Evolutionary conservation across 2,113 vertebrate species (phyloP).

Genomic region (Myiagra hebetior): DNA sequence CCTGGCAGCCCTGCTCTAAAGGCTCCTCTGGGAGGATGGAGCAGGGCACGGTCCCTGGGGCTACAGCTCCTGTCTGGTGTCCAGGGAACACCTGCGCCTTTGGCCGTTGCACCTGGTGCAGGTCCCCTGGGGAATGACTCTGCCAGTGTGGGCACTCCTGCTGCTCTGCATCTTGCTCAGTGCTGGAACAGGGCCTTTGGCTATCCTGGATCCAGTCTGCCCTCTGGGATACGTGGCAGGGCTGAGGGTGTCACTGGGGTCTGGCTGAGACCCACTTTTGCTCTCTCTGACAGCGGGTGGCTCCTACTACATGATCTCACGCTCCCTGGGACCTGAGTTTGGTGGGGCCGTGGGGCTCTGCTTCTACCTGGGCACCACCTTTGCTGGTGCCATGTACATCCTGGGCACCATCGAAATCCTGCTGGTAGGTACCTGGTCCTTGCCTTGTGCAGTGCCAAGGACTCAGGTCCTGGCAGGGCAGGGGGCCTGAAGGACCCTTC

Average conservation of each 20-base stretch:
- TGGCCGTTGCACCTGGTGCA: not conserved
- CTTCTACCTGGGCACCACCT: slow-evolving; percentile 98
- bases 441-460: fast-evolving
- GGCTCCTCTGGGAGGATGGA: slow-evolving; percentile 30
- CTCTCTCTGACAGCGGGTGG: slow-evolving; percentile 85
- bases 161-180: not conserved
- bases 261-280: not conserved
- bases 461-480: not conserved
- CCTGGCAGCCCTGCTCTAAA: not conserved
- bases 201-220: not conserved
- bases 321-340: slow-evolving; percentile 95
- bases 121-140: not conserved
- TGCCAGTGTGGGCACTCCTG: fast-evolving
- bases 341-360: slow-evolving; percentile 97
- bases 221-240: not conserved
- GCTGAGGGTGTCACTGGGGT: not conserved
- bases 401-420: slow-evolving; percentile 97
- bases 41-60: not conserved
- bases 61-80: not conserved
- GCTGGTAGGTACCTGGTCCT: slow-evolving; percentile 78
- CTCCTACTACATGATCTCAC: slow-evolving; percentile 99
- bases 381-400: slow-evolving; percentile 98
- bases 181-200: not conserved
- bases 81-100: not conserved
- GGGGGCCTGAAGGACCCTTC: not conserved